These are phyloP conservation scores for Octopus sinensis DNA, from an alignment of 1,140 invertebrate genomes.

Conservation along the genomic window DNA sequence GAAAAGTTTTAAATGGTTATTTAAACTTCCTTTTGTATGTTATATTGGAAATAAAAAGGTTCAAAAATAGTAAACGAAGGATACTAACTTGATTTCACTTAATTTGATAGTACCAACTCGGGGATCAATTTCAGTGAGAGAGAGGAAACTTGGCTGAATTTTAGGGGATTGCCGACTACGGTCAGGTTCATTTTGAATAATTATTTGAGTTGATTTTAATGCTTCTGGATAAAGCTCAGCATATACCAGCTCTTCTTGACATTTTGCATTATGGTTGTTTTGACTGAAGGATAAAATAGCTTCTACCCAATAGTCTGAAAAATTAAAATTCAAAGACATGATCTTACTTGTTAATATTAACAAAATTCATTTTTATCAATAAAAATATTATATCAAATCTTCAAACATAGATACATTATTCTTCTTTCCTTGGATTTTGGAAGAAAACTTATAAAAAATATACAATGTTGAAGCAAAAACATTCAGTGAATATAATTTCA, in stretches of 20 bases:
- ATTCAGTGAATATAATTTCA: no score
- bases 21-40: background rate
- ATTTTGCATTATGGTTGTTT: background rate
- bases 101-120: background rate
- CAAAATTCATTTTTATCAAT: no score
- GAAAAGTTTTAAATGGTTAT: no score
- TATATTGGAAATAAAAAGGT: background rate
- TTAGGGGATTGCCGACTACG: background rate
- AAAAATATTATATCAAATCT: no score
- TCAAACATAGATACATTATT: no score
- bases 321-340: background rate
- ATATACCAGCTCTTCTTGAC: background rate
- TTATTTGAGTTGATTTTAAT: background rate
- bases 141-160: background rate
- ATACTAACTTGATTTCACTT: background rate
- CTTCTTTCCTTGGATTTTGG: no score
- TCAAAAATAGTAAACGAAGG: background rate
- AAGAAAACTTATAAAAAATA: no score
- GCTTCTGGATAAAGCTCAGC: background rate
- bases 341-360: no score
- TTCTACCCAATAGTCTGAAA: conserved; percentile 3
- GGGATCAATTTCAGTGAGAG: conserved; percentile 7
- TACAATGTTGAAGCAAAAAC: no score
- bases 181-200: background rate
- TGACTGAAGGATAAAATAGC: background rate